Base-by-base conservation (phyloP, 2,113 vertebrate genomes). In the Corythoichthys haematopterus region DNA sequence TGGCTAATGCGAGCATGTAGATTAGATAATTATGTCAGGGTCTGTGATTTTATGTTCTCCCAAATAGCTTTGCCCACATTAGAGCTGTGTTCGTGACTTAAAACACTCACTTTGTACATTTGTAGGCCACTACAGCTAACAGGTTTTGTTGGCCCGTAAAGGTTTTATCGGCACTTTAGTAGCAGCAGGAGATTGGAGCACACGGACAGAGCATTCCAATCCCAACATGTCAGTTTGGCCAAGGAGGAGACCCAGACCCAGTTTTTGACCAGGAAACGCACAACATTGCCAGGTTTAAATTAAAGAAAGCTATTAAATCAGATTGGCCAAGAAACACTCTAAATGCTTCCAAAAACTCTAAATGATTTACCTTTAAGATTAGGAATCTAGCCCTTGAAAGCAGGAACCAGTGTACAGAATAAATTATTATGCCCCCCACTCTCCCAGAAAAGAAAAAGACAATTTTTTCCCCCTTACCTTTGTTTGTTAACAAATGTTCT, bases 131-230 rank as follows among this genome's bases (percentile, higher is more conserved):
- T 89, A 87, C 81, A 82, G 80, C 88, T 88, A 91, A 90, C 89
- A 90, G 83, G 83, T 89, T 91, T 90, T 86, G 86, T 90, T 79
- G 83, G 77, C 80, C 83, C 64, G 80, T 92, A 92, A 93, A 92
- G 80, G 82, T 91, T 92, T 92, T 91, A 91, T 89, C 87, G 68
- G 83, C 83, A 87, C 91, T 90, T 90, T 84, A 84, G 72, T 81
- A 91, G 77, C 92, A 92, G 90, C 83, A 38, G 92, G 91, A 89
- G 91, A 81, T 75, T 77, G 76, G 65, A 74, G 82, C 79, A 82
- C 65, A 40, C 70, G 76, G 82, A 90, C 84, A 88, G 73, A 86
- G 79, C 92, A 92, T 92, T 92, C 92, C 89, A 90, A 91, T 88
- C 70, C 65, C 83, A 73, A 83, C 86, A 91, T 90, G 91, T 92